Percentiles rank a stretch among this genome's conserved stretches.
These are phyloP conservation scores for Dissostichus mawsoni DNA, from an alignment of 2,113 vertebrate genomes.

Conservation along the genomic window DNA sequence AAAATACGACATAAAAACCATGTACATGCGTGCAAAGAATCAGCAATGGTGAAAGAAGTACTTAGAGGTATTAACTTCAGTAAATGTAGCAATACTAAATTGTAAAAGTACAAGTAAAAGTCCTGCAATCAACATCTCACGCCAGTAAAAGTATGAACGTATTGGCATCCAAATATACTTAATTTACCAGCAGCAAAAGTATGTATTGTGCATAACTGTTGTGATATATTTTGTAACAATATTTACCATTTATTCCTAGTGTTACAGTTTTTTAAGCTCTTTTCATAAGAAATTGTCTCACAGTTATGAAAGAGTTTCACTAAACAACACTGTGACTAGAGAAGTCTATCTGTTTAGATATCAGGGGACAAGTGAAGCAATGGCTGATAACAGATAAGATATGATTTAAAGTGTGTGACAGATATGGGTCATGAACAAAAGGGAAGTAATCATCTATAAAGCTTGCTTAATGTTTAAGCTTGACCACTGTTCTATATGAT, in stretches of 20 bases:
- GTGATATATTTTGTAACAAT: too few species aligned
- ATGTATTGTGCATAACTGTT: too few species aligned
- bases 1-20: not conserved
- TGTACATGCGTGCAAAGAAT: not conserved
- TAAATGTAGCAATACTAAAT: too few species aligned
- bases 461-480: not conserved
- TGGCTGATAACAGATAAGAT: conserved; percentile 3
- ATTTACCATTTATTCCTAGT: not conserved
- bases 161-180: too few species aligned
- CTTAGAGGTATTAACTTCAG: too few species aligned
- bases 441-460: not conserved
- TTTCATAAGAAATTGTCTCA: not conserved
- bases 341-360: not conserved
- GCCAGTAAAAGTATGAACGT: too few species aligned
- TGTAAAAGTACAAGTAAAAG: too few species aligned
- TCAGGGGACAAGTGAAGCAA: not conserved
- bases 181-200: too few species aligned
- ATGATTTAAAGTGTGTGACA: not conserved
- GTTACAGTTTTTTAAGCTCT: not conserved
- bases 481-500: not conserved
- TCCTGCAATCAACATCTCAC: too few species aligned
- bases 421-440: not conserved
- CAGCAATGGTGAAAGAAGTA: too few species aligned
- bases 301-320: too few species aligned
- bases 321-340: not conserved